phyloP scores from a whole-genome alignment of 1,140 invertebrate genomes.

The Trachymyrmex cornetzi region DNA sequence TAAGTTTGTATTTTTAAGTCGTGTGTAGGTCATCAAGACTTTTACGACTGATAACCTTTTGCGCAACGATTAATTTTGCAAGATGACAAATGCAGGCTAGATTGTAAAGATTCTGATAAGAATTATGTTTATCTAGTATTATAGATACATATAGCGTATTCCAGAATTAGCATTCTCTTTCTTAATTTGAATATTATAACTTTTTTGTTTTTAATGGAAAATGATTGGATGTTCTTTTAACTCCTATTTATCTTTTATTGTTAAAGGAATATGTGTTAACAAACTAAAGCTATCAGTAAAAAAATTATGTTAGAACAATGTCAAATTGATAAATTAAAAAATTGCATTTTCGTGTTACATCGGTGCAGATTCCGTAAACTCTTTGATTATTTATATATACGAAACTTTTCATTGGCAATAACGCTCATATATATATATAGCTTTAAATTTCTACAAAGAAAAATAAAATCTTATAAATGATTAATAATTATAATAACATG shows the following conservation, averaged over 20 bases:
- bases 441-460: not conserved
- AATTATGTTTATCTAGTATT: not conserved
- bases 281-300: not conserved
- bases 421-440: no score
- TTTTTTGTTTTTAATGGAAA: not conserved
- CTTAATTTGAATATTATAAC: not conserved
- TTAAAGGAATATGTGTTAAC: not conserved
- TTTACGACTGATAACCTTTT: not conserved
- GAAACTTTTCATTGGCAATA: not conserved
- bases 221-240: not conserved
- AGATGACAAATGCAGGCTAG: not conserved
- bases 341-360: not conserved
- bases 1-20: conserved; percentile 4
- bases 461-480: no score
- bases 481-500: no score
- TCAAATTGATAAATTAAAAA: not conserved
- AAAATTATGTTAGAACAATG: not conserved
- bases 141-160: not conserved
- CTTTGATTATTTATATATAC: not conserved
- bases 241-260: not conserved
- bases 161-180: not conserved
- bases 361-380: not conserved
- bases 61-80: not conserved
- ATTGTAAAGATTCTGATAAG: not conserved
- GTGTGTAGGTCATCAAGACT: not conserved